phyloP scores from a whole-genome alignment of 30 jellyfish, hydroid and myxozoan species.

The Cassiopea xamachana region DNA sequence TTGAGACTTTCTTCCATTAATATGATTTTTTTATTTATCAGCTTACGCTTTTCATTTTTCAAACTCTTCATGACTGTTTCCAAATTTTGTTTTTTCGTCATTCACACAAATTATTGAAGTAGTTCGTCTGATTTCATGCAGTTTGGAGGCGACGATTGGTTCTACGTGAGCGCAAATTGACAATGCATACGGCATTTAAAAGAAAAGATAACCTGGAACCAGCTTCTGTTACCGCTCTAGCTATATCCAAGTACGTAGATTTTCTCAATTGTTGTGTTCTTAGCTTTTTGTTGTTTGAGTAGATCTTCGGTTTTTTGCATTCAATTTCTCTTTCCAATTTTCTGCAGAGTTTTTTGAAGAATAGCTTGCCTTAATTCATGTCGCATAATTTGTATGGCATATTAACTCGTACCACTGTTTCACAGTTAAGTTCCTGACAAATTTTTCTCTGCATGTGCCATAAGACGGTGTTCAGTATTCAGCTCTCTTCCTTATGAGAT shows the following conservation, averaged over 20 bases:
- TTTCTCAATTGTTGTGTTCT: background rate
- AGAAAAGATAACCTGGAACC: constrained; percentile 90
- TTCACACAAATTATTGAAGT: background rate
- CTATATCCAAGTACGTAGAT: constrained; percentile 80
- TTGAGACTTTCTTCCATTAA: no score
- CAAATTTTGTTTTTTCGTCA: background rate
- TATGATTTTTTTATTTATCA: no score
- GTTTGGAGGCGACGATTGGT: constrained; percentile 89
- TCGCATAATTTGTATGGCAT: no score
- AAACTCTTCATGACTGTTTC: background rate
- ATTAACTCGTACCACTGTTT: no score
- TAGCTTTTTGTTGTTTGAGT: background rate
- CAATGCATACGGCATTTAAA: constrained; percentile 93
- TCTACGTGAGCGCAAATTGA: constrained; percentile 74
- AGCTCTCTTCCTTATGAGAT: no score
- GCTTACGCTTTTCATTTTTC: no score
- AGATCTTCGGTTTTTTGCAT: background rate
- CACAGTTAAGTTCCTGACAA: no score
- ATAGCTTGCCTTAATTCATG: no score
- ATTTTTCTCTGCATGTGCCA: no score
- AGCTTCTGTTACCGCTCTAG: constrained; percentile 91
- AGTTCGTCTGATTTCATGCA: background rate
- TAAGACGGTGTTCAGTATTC: no score
- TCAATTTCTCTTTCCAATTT: no score
- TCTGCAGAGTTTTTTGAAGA: no score